These are phyloP conservation scores for Loriculus beryllinus DNA, from an alignment of 2,797 vertebrate genomes.

Conservation along the genomic window DNA sequence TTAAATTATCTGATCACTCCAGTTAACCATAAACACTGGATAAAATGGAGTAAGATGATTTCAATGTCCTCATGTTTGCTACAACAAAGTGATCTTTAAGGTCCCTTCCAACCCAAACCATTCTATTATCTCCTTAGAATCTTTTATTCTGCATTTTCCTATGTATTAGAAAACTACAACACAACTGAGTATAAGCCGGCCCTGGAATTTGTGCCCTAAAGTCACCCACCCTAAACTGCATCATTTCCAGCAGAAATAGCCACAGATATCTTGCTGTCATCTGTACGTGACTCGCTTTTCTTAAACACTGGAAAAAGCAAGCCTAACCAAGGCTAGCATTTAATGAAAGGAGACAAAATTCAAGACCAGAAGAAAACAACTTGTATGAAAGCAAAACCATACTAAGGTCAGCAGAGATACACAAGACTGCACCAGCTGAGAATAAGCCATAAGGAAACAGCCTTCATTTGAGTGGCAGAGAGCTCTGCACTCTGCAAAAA, in stretches of 20 bases:
- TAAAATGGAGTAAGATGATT: background rate
- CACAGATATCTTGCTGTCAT: background rate
- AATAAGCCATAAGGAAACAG: background rate
- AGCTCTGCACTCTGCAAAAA: background rate
- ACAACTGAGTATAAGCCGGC: background rate
- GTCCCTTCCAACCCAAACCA: background rate
- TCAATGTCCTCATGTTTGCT: background rate
- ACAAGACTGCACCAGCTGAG: fast-evolving
- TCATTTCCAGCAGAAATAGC: background rate
- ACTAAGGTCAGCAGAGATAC: background rate
- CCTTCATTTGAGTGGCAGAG: background rate
- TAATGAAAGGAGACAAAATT: background rate
- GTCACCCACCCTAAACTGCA: background rate
- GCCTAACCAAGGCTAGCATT: background rate
- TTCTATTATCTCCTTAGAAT: background rate
- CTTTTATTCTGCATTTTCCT: background rate
- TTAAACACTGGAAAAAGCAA: background rate
- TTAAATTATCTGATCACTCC: background rate
- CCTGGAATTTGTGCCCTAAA: background rate
- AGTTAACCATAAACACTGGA: background rate
- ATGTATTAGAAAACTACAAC: background rate
- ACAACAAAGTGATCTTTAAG: background rate
- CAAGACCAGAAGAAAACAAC: background rate
- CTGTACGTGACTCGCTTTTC: background rate
- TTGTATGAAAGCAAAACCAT: background rate